phyloP scores from a whole-genome alignment of 2,797 vertebrate genomes.

The Chelon labrosus region DNA sequence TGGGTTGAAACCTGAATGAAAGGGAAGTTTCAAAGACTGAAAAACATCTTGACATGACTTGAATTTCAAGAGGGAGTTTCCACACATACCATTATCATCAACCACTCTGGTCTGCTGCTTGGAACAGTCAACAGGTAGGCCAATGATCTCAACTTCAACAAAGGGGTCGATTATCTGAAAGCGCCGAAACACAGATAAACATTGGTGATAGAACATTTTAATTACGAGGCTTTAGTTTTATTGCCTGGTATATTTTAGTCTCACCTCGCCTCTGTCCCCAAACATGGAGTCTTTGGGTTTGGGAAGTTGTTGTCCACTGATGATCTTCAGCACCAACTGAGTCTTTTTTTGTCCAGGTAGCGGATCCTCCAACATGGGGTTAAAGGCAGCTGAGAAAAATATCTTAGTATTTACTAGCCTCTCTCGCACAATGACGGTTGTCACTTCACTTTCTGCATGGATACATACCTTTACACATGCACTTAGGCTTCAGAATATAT shows the following conservation, averaged over 20 bases:
- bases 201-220: neutral
- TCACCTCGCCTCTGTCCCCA: slow-evolving; percentile 96
- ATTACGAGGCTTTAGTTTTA: neutral
- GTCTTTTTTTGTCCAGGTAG: slow-evolving; percentile 91
- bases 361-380: slow-evolving; percentile 91
- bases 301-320: slow-evolving; percentile 97
- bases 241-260: neutral
- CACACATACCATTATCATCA: slow-evolving; percentile 92
- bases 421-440: neutral
- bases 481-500: slow-evolving; percentile 93
- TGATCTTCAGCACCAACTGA: slow-evolving; percentile 93
- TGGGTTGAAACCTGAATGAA: slow-evolving; percentile 91
- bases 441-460: neutral
- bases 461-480: slow-evolving; percentile 91
- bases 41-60: neutral
- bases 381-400: slow-evolving; percentile 89
- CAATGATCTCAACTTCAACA: slow-evolving; percentile 97
- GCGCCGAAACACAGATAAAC: slow-evolving; percentile 12
- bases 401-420: neutral
- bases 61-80: neutral
- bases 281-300: slow-evolving; percentile 97
- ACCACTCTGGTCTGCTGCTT: slow-evolving; percentile 97
- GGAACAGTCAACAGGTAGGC: slow-evolving; percentile 91
- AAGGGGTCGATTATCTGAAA: slow-evolving; percentile 97
- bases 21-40: neutral